phyloP scores from a whole-genome alignment of 2,888 invertebrate genomes.

The Polyploca ridens region DNA sequence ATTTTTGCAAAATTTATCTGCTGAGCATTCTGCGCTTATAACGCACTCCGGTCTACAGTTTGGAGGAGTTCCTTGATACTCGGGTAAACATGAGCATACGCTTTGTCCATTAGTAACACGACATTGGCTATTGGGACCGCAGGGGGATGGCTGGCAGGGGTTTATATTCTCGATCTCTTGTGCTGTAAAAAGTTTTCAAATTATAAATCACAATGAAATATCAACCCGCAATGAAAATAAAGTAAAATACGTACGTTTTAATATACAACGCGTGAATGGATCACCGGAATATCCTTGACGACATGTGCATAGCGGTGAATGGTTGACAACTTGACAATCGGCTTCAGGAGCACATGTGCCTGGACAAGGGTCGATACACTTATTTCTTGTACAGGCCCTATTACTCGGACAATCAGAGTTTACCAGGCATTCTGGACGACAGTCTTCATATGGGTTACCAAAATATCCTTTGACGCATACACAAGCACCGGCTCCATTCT shows the following conservation, averaged over 20 bases:
- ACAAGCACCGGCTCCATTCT: slow-evolving; percentile 86
- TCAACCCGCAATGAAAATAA: background rate
- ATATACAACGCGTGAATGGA: slow-evolving; percentile 87
- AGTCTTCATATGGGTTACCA: slow-evolving; percentile 92
- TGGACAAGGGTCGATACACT: slow-evolving; percentile 91
- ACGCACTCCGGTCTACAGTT: slow-evolving; percentile 90
- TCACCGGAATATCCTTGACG: slow-evolving; percentile 88
- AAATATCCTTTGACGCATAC: slow-evolving; percentile 88
- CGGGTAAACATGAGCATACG: slow-evolving; percentile 89
- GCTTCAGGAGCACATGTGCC: slow-evolving; percentile 91
- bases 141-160: slow-evolving; percentile 86
- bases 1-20: slow-evolving; percentile 86
- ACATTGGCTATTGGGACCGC: slow-evolving; percentile 87
- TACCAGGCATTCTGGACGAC: slow-evolving; percentile 89
- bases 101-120: slow-evolving; percentile 84
- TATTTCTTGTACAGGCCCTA: slow-evolving; percentile 88
- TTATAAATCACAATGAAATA: slow-evolving; percentile 28
- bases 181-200: slow-evolving; percentile 37
- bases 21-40: slow-evolving; percentile 87
- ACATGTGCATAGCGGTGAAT: slow-evolving; percentile 89
- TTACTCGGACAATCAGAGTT: slow-evolving; percentile 90
- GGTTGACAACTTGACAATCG: slow-evolving; percentile 89
- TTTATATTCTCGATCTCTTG: slow-evolving; percentile 63
- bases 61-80: slow-evolving; percentile 87
- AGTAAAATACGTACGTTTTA: slow-evolving; percentile 54